Base-by-base conservation (phyloP, 2,797 vertebrate species). In the Petrocephalus schoutedeni region DNA sequence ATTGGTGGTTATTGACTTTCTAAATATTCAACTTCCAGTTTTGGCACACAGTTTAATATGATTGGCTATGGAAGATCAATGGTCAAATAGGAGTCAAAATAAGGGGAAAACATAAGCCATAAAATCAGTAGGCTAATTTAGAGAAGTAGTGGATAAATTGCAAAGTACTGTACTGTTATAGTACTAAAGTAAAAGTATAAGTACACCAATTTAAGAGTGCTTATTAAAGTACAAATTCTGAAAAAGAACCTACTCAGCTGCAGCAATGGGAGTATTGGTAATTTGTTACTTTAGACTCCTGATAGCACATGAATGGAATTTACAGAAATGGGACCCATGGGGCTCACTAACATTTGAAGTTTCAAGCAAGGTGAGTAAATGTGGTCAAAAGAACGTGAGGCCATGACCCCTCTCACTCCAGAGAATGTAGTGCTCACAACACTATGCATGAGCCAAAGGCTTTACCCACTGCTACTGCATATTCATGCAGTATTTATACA, bases 401-500 rank as follows among this genome's bases (percentile, higher is more conserved):
- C 51, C 21, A 8, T 54, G 49, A 83, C 49, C 80, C 3, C 0
- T 53, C 32, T 6, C 56, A 21, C 84, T 86, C 54, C 84, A 59
- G 28, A n/a, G 53, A 41, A 59, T 41, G 8, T 59, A n/a, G 1
- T 14, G 19, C 84, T 19, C 6, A 19, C 56, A 14, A 16, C 14
- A 80, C 57, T 88, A 83, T 87, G 89, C 85, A 71, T 84, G 41
- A 86, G 88, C 87, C 7, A 86, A 88, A 59, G 88, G 41, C n/a
- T 54, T 51, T 77, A 54, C 56, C 88, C 67, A 51, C 90, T 86
- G 86, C 82, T 54, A 83, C 88, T 91, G 90, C 90, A 91, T 92
- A 92, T 92, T 92, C 89, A 91, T 91, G 87, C 59, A 61, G 85
- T 2, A 61, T 90, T 89, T 87, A 88, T 91, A 89, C 82, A 51